Evolutionary conservation across 2,888 invertebrate genomes (phyloP), one percentile per base, ranked within the genome.

Genomic region (Cerceris ruficornis): DNA sequence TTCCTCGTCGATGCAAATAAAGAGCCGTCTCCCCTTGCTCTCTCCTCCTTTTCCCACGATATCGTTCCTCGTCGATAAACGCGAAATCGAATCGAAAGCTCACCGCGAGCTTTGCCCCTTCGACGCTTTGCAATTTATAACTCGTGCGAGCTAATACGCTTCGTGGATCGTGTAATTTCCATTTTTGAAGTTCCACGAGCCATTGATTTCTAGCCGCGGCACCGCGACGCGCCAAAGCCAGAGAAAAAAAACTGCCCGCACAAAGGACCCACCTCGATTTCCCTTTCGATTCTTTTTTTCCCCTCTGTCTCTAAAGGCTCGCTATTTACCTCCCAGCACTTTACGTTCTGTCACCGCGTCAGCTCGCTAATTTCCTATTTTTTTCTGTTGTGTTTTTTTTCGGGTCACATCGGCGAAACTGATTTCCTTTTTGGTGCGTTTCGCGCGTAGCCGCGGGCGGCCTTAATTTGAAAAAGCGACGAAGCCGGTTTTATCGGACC

Each of bases 311-410:
- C 46, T 15, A 55, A 11, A 9, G n/a, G 11, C 42, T 55, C 57
- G 52, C 15, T 59, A 60, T 59, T 64, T 57, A 66, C 54, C 60
- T n/a, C 52, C 55, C 59, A 49, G 64, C 70, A 65, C 64, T 68
- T 62, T 69, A 57, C 55, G 14, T 28, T 50, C 55, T 54, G 68
- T 65, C 61, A 50, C 64, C 55, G 28, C 42, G 73, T 15, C 73
- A 49, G 55, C 62, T 52, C 68, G 73, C 60, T 75, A 60, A 71
- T 71, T 68, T 54, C 60, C 49, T 57, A 62, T 57, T 57, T 55
- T 39, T 9, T 50, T 50, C 9, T 50, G 6, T n/a, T 50, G 4
- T 50, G n/a, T 28, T 15, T 41, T 43, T 69, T 17, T 54, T 41
- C 13, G 60, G 54, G 55, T 59, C 67, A 17, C 71, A 64, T 64